Base-by-base conservation (phyloP, 2,888 invertebrate species). In the Blastobasis adustella region DNA sequence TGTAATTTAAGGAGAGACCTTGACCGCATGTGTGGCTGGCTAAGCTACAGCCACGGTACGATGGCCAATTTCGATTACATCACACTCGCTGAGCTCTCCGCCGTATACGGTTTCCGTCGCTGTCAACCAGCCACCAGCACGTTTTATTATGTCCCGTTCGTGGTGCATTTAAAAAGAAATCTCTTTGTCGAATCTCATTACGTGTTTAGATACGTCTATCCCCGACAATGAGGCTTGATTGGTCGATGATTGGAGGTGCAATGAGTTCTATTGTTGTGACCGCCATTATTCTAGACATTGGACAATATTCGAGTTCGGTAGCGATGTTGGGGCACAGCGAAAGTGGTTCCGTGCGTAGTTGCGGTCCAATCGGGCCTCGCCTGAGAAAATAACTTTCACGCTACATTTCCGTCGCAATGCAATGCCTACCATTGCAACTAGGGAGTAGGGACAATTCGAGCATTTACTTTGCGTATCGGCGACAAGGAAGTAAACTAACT, bases 361-460 rank as follows among this genome's bases (percentile, higher is more conserved):
- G 69, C 76, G 66, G 69, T 61, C 73, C 65, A 68, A 73, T 70
- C 79, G 75, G 72, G 71, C 73, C 71, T 74, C 69, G 76, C 72
- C 70, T 78, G 83, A 81, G 83, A 85, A 84, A 83, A 81, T 83
- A 77, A 85, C 87, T 88, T 88, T 88, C 87, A 82, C 87, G 79
- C 69, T 79, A 81, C 72, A 76, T 79, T 82, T 84, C 81, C 82
- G 73, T 73, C 71, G 67, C 72, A 71, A 74, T 65, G 66, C 69
- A 63, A 74, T 65, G 66, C 69, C 63, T 70, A 57, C 60, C 69
- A 78, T 76, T 76, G 71, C 65, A 76, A 23, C 23, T 23, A 23
- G 23, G 23, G 23, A 23, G 23, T 23, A 23, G 73, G 73, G 73
- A 71, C 69, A 63, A 66, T n/a, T 36, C 7, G 37, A 50, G 37